A percentile compares a stretch with the other conserved stretches of the same genome.
These are phyloP conservation scores for Chelonia mydas DNA, from an alignment of 2,797 vertebrate species.

Conservation along the genomic window DNA sequence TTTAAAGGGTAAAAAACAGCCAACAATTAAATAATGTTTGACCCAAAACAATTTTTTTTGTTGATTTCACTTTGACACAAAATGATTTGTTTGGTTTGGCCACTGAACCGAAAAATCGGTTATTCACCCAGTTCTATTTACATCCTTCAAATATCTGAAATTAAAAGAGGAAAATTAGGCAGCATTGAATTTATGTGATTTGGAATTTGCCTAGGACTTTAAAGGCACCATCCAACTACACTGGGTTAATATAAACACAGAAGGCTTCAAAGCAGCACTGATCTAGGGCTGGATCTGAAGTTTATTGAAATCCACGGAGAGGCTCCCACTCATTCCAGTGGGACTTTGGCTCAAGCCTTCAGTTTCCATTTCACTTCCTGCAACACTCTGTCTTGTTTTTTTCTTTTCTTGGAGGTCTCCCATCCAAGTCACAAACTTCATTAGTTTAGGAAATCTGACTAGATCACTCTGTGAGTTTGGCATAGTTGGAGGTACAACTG, in stretches of 20 bases:
- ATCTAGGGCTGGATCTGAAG: neutral
- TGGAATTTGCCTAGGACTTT: neutral
- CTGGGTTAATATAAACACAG: neutral
- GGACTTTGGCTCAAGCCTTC: neutral
- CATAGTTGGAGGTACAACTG: neutral
- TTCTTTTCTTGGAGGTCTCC: neutral
- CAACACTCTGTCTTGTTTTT: neutral
- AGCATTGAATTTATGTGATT: neutral
- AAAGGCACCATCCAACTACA: neutral
- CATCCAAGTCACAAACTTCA: neutral
- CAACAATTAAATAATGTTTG: neutral
- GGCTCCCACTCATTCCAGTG: neutral
- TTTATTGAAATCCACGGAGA: neutral
- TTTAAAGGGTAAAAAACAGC: neutral
- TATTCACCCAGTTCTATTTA: neutral
- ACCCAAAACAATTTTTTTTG: neutral
- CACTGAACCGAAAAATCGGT: neutral
- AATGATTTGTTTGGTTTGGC: neutral
- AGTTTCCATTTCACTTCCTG: neutral
- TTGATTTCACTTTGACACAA: neutral
- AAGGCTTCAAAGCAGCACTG: neutral
- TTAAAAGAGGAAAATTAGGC: neutral
- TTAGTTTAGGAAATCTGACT: conserved; percentile 5
- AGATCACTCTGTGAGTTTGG: neutral
- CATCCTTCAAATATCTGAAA: neutral